Evolutionary conservation across 2,797 vertebrate species (phyloP).

Genomic region (Acanthopagrus latus): DNA sequence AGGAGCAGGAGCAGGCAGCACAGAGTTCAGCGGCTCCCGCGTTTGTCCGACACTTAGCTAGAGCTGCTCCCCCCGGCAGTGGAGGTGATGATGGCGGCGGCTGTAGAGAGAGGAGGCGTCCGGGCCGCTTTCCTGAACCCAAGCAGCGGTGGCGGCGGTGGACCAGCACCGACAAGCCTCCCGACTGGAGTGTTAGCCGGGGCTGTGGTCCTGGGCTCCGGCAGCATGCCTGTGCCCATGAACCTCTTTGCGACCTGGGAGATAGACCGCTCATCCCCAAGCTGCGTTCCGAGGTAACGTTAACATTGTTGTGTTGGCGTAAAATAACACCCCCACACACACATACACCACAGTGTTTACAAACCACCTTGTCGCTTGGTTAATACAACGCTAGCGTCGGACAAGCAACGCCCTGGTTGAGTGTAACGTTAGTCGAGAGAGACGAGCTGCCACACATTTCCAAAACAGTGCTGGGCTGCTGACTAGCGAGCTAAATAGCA

Average conservation of each 20-base stretch:
- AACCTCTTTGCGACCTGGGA: constrained; percentile 89
- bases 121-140: constrained; percentile 88
- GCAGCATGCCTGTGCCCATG: constrained; percentile 85
- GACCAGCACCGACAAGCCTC: constrained; percentile 73
- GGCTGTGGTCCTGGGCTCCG: constrained; percentile 77
- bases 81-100: constrained; percentile 88
- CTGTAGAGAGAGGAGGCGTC: constrained; percentile 86
- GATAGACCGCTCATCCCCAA: constrained; percentile 87
- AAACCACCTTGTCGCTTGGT: constrained; percentile 2
- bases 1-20: constrained; percentile 69
- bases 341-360: constrained; percentile 18
- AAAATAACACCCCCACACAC: neutral
- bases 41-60: constrained; percentile 75
- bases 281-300: constrained; percentile 87
- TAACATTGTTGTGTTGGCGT: constrained; percentile 18
- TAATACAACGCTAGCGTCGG: constrained; percentile 3
- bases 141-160: constrained; percentile 79
- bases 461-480: constrained; percentile 65
- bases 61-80: constrained; percentile 78
- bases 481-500: constrained; percentile 72
- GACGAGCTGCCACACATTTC: constrained; percentile 64
- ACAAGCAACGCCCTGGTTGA: constrained; percentile 67
- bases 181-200: constrained; percentile 78
- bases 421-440: constrained; percentile 27
- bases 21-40: constrained; percentile 70